phyloP scores from a whole-genome alignment of 1,140 invertebrate species.

The Brachionus sp. region DNA sequence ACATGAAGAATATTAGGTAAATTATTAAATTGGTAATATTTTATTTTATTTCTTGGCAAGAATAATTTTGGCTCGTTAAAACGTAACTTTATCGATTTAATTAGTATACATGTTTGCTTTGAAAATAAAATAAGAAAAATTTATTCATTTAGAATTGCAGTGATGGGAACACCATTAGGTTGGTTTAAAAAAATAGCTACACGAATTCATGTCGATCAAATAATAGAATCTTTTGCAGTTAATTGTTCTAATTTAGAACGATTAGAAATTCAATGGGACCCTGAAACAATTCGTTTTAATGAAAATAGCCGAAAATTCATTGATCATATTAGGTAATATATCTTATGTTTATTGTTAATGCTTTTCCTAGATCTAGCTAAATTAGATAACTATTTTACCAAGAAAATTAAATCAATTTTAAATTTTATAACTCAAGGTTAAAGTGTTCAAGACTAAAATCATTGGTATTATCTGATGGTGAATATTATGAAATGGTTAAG shows the following conservation, averaged over 20 bases:
- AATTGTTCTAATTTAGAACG: slow-evolving; percentile 82
- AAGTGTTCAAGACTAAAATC: slow-evolving; percentile 62
- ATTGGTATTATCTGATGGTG: slow-evolving; percentile 78
- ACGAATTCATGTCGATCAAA: slow-evolving; percentile 78
- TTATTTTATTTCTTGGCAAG: neutral
- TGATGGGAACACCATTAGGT: slow-evolving; percentile 93
- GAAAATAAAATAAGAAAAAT: too few relatives aligned
- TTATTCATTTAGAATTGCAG: slow-evolving; percentile 72
- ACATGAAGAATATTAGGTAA: slow-evolving; percentile 82
- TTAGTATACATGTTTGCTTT: too few relatives aligned
- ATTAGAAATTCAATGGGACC: slow-evolving; percentile 93
- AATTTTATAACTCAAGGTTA: slow-evolving; percentile 52
- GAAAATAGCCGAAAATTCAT: slow-evolving; percentile 91
- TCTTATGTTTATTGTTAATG: neutral
- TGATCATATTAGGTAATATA: slow-evolving; percentile 57
- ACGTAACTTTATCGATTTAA: too few relatives aligned
- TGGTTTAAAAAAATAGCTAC: slow-evolving; percentile 82
- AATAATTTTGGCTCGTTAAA: neutral
- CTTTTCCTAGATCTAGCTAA: neutral
- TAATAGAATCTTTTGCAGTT: slow-evolving; percentile 94
- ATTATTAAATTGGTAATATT: neutral
- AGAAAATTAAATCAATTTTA: neutral
- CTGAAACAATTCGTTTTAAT: slow-evolving; percentile 92
- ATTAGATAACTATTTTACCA: neutral
- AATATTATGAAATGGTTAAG: slow-evolving; percentile 98